Evolutionary conservation across 2,797 vertebrate species (phyloP).

Genomic region (Acestrorhynchus altus): DNA sequence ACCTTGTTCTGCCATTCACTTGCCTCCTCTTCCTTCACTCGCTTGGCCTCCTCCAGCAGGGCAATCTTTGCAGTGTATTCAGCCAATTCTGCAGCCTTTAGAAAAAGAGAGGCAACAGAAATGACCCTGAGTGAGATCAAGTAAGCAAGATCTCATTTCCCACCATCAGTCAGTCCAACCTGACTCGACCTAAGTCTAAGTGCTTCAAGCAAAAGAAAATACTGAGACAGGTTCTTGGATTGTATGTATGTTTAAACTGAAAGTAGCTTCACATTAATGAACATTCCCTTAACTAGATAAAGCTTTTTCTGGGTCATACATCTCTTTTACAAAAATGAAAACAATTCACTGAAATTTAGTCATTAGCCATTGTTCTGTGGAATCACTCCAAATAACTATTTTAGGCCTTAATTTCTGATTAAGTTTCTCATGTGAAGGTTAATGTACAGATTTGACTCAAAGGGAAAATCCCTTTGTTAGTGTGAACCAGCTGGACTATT

Average conservation of each 20-base stretch:
- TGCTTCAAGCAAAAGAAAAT: neutral
- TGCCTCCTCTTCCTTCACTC: slow-evolving; percentile 89
- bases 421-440: neutral
- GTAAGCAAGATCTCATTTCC: neutral
- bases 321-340: no score
- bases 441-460: neutral
- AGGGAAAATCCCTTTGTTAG: neutral
- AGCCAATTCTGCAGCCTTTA: slow-evolving; percentile 88
- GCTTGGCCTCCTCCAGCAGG: slow-evolving; percentile 89
- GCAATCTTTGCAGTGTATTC: slow-evolving; percentile 90
- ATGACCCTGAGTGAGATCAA: neutral
- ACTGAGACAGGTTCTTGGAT: neutral
- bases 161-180: neutral
- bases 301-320: no score
- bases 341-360: no score
- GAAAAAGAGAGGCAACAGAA: slow-evolving; percentile 2
- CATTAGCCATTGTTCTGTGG: neutral
- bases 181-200: neutral
- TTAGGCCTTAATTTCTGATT: neutral
- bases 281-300: no score
- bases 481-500: neutral
- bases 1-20: slow-evolving; percentile 93
- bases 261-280: no score
- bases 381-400: neutral
- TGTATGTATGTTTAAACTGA: neutral